Percentiles rank a stretch among this genome's conserved stretches.
These are phyloP conservation scores for Anarhynchus alexandrinus DNA, from an alignment of 2,113 vertebrate species.

Conservation along the genomic window DNA sequence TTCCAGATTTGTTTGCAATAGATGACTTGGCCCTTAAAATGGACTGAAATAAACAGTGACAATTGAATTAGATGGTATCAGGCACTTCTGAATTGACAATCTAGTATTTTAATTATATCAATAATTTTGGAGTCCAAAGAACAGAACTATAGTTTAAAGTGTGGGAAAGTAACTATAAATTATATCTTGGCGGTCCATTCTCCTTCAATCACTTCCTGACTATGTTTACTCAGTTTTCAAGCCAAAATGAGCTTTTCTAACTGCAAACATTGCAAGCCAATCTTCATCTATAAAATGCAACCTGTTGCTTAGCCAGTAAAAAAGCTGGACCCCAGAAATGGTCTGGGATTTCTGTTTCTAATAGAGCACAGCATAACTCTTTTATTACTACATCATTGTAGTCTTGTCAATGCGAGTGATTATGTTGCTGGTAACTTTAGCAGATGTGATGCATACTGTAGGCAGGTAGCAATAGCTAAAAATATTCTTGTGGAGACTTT, in stretches of 20 bases:
- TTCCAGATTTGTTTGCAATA: not conserved
- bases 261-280: not conserved
- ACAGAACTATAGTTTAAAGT: slow-evolving; percentile 12
- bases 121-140: slow-evolving; percentile 2
- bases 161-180: slow-evolving; percentile 56
- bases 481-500: not conserved
- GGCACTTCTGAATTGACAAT: not conserved
- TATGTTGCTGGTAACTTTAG: slow-evolving; percentile 6
- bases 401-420: not conserved
- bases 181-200: not conserved
- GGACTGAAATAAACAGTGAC: slow-evolving; percentile 4
- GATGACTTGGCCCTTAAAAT: not conserved
- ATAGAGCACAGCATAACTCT: not conserved
- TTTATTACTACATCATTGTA: not conserved
- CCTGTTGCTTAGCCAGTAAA: slow-evolving; percentile 31
- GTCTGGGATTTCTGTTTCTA: slow-evolving; percentile 38
- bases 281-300: slow-evolving; percentile 43
- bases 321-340: not conserved
- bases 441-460: not conserved
- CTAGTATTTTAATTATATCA: slow-evolving; percentile 14
- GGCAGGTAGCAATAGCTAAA: not conserved
- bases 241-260: slow-evolving; percentile 40
- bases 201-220: slow-evolving; percentile 51
- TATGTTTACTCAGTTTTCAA: slow-evolving; percentile 27
- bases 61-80: slow-evolving; percentile 2